Evolutionary conservation across 2,797 vertebrate species (phyloP), one percentile per base, ranked within the genome.

Genomic region (Triplophysa yarkandensis): DNA sequence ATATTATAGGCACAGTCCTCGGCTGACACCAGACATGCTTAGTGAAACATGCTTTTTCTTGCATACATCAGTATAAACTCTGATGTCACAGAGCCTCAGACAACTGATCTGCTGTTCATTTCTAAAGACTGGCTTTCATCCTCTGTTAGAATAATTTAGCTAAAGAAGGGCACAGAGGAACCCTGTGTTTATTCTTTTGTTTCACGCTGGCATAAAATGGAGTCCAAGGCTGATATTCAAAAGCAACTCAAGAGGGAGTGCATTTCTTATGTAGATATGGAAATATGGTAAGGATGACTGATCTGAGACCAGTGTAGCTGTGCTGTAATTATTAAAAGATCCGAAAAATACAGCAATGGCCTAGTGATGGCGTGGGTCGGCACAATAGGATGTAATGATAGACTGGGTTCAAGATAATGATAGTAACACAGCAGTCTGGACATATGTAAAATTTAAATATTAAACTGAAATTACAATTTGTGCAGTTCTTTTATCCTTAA

Each of bases 61-160:
- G 76, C 44, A 63, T 62, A 19, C 44, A 64, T 64, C 30, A 52
- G 58, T 27, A 60, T 6, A 14, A 68, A 19, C 64, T 68, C 21
- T 70, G 9, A 69, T 66, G 67, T 57, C 66, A 64, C 36, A 34
- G 9, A n/a, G 62, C 25, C 25, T 6, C 36, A 52, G 55, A 21
- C 39, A 61, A n/a, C 11, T 11, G 11, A 71, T 76, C 14, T 6
- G 6, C 36, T 32, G 25, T 63, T 75, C 54, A 16, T 34, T 13
- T 68, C 66, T 68, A 39, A 71, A 76, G 68, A 71, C 34, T 21
- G 1, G n/a, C 43, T 68, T 68, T 68, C 30, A 57, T 76, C 68
- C 66, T 13, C 36, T 8, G 43, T 46, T 34, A 68, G 17, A 17
- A 36, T 25, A 13, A 52, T 44, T 17, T 44, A 54, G 48, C 41